Evolutionary conservation across 2,113 vertebrate species (phyloP).

Genomic region (Acanthochromis polyacanthus): DNA sequence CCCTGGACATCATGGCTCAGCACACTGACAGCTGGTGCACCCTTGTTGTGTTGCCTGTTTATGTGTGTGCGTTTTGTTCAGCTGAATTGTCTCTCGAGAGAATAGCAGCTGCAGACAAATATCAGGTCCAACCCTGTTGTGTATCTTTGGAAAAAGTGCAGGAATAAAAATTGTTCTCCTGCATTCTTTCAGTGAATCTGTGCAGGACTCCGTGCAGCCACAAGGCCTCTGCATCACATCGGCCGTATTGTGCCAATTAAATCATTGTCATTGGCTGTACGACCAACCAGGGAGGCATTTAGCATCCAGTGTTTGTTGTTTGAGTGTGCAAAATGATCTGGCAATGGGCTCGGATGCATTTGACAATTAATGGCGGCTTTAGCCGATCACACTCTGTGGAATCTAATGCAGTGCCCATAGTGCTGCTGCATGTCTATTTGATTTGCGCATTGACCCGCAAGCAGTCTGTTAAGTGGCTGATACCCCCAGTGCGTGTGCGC

Average conservation of each 20-base stretch:
- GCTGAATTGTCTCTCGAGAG: conserved; percentile 50
- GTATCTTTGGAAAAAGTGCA: conserved; percentile 8
- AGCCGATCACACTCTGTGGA: conserved; percentile 65
- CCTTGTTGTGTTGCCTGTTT: conserved; percentile 34
- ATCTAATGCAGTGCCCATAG: conserved; percentile 66
- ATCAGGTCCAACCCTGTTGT: conserved; percentile 35
- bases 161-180: background rate
- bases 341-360: conserved; percentile 58
- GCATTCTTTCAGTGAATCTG: background rate
- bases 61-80: conserved; percentile 35
- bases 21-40: conserved; percentile 78
- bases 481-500: conserved; percentile 52
- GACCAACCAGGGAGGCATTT: conserved; percentile 62
- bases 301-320: conserved; percentile 46
- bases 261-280: conserved; percentile 54
- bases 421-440: conserved; percentile 78
- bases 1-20: conserved; percentile 72
- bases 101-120: conserved; percentile 63
- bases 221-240: conserved; percentile 35
- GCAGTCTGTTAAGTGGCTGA: conserved; percentile 77
- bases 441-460: conserved; percentile 82
- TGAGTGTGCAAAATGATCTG: conserved; percentile 43
- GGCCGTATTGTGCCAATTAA: conserved; percentile 54
- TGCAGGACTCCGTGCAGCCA: background rate
- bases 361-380: conserved; percentile 64